These are phyloP conservation scores for Ptychoptera contaminata DNA, from an alignment of 2,888 invertebrate genomes.

Conservation along the genomic window DNA sequence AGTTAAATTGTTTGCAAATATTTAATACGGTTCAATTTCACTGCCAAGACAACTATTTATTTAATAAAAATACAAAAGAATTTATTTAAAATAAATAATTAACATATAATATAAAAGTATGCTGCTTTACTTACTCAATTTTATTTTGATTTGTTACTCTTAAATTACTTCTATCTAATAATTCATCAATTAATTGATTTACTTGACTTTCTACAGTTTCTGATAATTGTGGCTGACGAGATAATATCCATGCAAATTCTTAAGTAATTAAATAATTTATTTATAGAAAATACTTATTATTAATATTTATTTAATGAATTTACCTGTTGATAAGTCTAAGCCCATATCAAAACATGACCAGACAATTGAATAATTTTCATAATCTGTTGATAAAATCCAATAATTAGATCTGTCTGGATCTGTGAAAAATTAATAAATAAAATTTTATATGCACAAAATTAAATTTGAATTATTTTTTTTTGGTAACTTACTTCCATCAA, in stretches of 20 bases:
- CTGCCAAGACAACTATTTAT: too few species aligned
- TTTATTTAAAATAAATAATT: too few species aligned
- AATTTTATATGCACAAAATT: background rate
- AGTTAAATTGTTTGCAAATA: too few species aligned
- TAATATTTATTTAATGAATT: background rate
- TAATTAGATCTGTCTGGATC: background rate
- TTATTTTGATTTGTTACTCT: background rate
- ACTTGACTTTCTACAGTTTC: background rate
- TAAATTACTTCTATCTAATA: background rate
- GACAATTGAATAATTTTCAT: conserved; percentile 2
- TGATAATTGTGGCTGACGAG: background rate
- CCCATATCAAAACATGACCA: background rate
- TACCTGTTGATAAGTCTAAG: background rate
- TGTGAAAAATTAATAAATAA: too few species aligned
- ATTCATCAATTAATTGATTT: background rate
- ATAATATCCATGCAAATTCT: conserved; percentile 3
- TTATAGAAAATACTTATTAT: background rate
- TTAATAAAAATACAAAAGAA: too few species aligned
- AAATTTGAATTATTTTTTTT: background rate
- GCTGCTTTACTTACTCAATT: background rate
- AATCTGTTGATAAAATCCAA: conserved; percentile 3
- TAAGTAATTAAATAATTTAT: too few species aligned
- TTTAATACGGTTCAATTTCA: too few species aligned
- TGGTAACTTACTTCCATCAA: background rate
- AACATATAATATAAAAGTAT: too few species aligned